A percentile compares a stretch with the other conserved stretches of the same genome.
Evolutionary conservation across 2,113 vertebrate species (phyloP).

Genomic region (Phainopepla nitens): DNA sequence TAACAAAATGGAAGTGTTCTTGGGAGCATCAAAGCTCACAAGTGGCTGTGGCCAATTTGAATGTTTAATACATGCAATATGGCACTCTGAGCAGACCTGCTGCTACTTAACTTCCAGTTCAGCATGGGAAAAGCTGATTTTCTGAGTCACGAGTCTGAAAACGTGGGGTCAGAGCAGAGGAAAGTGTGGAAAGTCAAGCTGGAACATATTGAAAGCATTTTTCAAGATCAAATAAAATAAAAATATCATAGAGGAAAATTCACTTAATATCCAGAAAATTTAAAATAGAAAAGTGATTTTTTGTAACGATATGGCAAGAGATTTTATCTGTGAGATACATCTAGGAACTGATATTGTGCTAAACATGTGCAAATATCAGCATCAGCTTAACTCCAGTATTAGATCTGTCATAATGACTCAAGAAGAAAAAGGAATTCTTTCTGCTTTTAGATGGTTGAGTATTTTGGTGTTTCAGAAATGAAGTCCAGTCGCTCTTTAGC

Average conservation of each 20-base stretch:
- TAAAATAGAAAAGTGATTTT: not conserved
- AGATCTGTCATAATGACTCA: not conserved
- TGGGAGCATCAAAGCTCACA: not conserved
- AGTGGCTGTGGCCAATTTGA: not conserved
- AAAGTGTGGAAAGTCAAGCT: not conserved
- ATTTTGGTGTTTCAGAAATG: not conserved
- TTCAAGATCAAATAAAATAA: not conserved
- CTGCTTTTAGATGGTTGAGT: not conserved
- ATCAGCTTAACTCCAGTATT: not conserved
- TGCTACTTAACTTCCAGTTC: not conserved
- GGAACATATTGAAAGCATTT: not conserved
- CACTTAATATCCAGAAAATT: not conserved
- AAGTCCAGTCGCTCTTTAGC: not conserved
- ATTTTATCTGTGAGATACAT: not conserved
- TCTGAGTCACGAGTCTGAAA: not conserved
- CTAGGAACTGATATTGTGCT: not conserved
- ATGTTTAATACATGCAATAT: not conserved
- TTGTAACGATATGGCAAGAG: not conserved
- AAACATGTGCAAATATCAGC: not conserved
- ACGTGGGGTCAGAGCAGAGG: not conserved
- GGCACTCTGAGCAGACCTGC: fast-evolving
- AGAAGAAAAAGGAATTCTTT: not conserved
- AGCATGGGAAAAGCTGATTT: not conserved
- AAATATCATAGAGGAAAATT: not conserved
- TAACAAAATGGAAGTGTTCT: not conserved